phyloP scores from a whole-genome alignment of 2,797 vertebrate species.

The Perodicticus potto region DNA sequence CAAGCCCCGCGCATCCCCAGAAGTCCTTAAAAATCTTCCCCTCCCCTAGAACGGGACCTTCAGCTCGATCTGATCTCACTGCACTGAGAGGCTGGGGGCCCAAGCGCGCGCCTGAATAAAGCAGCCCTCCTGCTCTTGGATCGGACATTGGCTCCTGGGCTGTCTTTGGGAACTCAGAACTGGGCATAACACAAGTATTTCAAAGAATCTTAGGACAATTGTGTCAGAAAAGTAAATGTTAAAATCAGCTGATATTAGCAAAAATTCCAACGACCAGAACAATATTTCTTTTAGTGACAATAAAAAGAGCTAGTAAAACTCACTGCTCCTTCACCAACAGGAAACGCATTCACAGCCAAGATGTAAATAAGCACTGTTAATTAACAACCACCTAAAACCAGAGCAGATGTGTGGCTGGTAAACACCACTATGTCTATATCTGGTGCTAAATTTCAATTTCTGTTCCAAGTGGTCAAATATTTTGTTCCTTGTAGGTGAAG shows the following conservation, averaged over 20 bases:
- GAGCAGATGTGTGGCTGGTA: neutral
- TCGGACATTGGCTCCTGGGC: too few species aligned
- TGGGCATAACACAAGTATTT: neutral
- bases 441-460: constrained; percentile 43
- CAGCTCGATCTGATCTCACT: too few species aligned
- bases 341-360: neutral
- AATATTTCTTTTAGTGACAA: neutral
- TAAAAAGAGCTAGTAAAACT: neutral
- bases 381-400: neutral
- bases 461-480: neutral
- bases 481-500: constrained; percentile 21
- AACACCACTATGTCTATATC: neutral
- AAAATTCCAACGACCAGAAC: neutral
- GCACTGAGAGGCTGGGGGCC: too few species aligned
- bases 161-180: too few species aligned
- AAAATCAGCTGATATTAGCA: neutral
- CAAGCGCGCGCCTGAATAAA: too few species aligned
- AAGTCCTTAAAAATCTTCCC: too few species aligned
- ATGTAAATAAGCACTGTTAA: neutral
- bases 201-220: neutral
- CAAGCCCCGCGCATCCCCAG: too few species aligned
- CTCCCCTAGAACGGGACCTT: too few species aligned
- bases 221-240: neutral
- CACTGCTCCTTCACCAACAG: neutral
- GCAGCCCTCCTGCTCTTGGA: too few species aligned